Conservation (phyloP, 1,140 invertebrate genomes). For the Bombus breviceps region DNA sequence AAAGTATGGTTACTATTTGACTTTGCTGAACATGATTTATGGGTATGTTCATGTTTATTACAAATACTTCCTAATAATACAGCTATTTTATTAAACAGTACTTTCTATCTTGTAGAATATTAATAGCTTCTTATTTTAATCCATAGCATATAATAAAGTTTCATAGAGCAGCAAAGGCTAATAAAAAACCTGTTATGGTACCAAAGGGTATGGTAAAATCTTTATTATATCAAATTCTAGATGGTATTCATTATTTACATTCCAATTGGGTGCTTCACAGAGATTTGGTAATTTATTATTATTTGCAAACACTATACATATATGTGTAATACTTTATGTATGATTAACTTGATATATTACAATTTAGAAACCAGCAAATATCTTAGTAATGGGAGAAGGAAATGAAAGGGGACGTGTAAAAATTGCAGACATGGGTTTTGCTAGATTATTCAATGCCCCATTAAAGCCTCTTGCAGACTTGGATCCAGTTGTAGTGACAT, state of each 20-base stretch:
- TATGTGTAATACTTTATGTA: background rate
- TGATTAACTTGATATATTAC: slow-evolving; percentile 11
- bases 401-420: slow-evolving; percentile 98
- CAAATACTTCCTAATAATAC: background rate
- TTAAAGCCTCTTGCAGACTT: slow-evolving; percentile 98
- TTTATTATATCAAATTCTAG: slow-evolving; percentile 98
- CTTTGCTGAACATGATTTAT: slow-evolving; percentile 99
- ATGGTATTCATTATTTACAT: slow-evolving; percentile 99
- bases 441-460: slow-evolving; percentile 99
- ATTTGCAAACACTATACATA: background rate
- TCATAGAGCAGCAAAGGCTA: slow-evolving; percentile 98
- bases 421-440: slow-evolving; percentile 99
- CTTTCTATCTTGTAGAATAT: background rate
- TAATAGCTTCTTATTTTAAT: slow-evolving; percentile 33
- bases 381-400: slow-evolving; percentile 99
- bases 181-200: slow-evolving; percentile 98
- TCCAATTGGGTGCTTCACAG: slow-evolving; percentile 99
- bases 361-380: slow-evolving; percentile 98
- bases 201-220: slow-evolving; percentile 99
- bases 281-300: slow-evolving; percentile 90
- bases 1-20: slow-evolving; percentile 99
- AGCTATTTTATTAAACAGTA: background rate
- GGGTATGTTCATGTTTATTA: slow-evolving; percentile 84
- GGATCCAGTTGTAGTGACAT: slow-evolving; percentile 99
- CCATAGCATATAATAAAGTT: slow-evolving; percentile 99